Conservation (phyloP, 2,113 vertebrate genomes). For the Uria aalge region DNA sequence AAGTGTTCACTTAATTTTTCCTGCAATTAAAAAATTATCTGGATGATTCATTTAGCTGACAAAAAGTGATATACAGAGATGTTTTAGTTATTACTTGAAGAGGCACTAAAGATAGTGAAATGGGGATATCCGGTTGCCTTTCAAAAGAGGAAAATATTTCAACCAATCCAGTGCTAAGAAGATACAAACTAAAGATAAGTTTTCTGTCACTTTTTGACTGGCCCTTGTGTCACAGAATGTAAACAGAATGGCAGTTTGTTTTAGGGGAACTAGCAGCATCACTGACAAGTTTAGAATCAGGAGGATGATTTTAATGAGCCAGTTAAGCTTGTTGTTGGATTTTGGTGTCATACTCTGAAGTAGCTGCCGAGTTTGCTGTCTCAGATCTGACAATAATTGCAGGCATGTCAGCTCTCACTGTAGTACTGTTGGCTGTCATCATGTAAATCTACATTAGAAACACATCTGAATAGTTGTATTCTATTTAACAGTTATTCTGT, state of each 20-base stretch:
- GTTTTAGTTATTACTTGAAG: neutral
- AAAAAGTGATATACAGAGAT: neutral
- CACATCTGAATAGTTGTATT: neutral
- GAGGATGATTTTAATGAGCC: conserved; percentile 6
- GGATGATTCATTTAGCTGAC: neutral
- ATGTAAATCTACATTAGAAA: neutral
- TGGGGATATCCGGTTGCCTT: neutral
- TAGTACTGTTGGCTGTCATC: neutral
- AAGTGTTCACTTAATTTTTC: neutral
- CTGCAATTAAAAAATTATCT: neutral
- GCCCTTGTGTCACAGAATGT: neutral
- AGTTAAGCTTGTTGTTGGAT: neutral
- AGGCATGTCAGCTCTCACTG: conserved; percentile 14
- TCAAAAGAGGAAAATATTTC: neutral
- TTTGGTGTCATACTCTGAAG: conserved; percentile 17
- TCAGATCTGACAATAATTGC: conserved; percentile 6
- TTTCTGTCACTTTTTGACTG: neutral
- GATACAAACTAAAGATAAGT: neutral
- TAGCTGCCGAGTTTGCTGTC: conserved; percentile 15
- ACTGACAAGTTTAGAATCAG: neutral
- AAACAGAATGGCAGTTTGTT: conserved; percentile 15
- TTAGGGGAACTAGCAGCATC: neutral
- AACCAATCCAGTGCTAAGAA: neutral
- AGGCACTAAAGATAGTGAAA: neutral
- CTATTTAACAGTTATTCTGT: neutral